Evolutionary conservation across 1,140 invertebrate genomes (phyloP).

Genomic region (Tetragnatha versicolor): DNA sequence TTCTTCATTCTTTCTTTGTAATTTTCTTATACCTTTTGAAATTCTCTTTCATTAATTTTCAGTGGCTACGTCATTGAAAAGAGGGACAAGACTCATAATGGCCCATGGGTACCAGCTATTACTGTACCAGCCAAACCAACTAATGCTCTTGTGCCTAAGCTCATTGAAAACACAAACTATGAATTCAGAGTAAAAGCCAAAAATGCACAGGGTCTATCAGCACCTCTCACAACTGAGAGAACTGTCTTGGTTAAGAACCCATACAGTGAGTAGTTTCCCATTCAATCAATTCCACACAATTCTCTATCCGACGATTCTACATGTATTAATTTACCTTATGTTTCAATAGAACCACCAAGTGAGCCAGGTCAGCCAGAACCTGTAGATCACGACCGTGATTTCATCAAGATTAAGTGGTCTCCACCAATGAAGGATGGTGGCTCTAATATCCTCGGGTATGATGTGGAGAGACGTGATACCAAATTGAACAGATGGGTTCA

Average conservation of each 20-base stretch:
- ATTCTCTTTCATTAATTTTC: conserved; percentile 15
- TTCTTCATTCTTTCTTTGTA: conserved; percentile 81
- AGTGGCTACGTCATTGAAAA: conserved; percentile 95
- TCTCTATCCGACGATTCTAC: no score
- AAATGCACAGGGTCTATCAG: conserved; percentile 93
- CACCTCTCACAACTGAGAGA: conserved; percentile 84
- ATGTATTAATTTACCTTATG: background rate
- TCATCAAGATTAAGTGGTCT: conserved; percentile 89
- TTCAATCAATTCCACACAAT: background rate
- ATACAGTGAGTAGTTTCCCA: conserved; percentile 71
- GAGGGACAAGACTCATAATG: conserved; percentile 90
- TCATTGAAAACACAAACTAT: conserved; percentile 90
- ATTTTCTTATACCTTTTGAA: background rate
- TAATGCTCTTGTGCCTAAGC: conserved; percentile 82
- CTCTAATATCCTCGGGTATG: conserved; percentile 89
- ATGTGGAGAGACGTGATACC: conserved; percentile 90
- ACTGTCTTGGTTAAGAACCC: conserved; percentile 92
- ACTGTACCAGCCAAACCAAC: conserved; percentile 87
- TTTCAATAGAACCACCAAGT: conserved; percentile 76
- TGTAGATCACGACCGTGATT: conserved; percentile 88
- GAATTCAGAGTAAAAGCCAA: conserved; percentile 93
- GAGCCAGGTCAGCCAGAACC: conserved; percentile 88
- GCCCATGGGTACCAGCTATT: conserved; percentile 95
- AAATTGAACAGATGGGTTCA: conserved; percentile 94
- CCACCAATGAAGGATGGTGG: conserved; percentile 92